A percentile compares a stretch with the other conserved stretches of the same genome.
Evolutionary conservation across 2,113 vertebrate species (phyloP).

Genomic region (Oncorhynchus kisutch): DNA sequence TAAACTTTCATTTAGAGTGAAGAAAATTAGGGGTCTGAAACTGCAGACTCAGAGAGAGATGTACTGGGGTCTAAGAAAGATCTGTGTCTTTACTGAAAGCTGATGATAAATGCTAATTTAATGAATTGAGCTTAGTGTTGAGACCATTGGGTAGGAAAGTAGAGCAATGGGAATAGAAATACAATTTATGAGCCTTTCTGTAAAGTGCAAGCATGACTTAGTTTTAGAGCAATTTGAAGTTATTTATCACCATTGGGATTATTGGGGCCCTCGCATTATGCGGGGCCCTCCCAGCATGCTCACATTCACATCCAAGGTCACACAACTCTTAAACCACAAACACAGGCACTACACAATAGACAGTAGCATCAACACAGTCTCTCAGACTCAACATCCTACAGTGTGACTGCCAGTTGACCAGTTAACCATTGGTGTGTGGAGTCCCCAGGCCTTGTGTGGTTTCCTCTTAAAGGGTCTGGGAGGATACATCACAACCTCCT

Average conservation of each 20-base stretch:
- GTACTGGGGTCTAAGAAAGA: constrained; percentile 13
- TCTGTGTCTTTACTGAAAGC: neutral
- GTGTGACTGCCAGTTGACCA: constrained; percentile 37
- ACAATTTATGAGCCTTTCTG: constrained; percentile 3
- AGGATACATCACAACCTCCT: constrained; percentile 56
- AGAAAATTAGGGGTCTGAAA: constrained; percentile 1
- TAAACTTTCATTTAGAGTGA: neutral
- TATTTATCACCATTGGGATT: constrained; percentile 14
- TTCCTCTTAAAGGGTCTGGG: constrained; percentile 43
- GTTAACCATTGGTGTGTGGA: constrained; percentile 47
- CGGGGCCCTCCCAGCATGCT: neutral
- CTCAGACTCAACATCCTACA: constrained; percentile 32
- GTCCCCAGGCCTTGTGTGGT: constrained; percentile 42
- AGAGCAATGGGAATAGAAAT: constrained; percentile 4
- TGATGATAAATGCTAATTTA: constrained; percentile 29
- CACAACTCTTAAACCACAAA: constrained; percentile 44
- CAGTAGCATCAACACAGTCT: constrained; percentile 9
- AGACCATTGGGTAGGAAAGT: constrained; percentile 25
- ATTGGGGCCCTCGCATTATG: constrained; percentile 8
- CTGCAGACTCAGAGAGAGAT: too few relatives aligned
- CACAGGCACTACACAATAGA: constrained; percentile 43
- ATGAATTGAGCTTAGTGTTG: constrained; percentile 19
- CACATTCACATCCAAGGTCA: constrained; percentile 25
- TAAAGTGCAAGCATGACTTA: neutral
- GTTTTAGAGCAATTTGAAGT: neutral